Evolutionary conservation across 1,140 invertebrate species (phyloP).

Genomic region (Atta colombica): DNA sequence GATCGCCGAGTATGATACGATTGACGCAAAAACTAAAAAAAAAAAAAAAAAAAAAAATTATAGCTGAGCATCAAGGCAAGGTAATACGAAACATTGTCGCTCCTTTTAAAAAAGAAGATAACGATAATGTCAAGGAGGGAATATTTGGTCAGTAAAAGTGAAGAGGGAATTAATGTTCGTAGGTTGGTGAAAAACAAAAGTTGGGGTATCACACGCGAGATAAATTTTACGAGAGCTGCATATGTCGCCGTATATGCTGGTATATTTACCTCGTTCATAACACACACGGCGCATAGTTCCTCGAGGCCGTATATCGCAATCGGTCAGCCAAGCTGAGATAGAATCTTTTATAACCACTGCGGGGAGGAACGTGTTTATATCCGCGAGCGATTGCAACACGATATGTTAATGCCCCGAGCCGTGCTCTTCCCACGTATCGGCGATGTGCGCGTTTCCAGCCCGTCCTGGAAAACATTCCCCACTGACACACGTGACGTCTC

Average conservation of each 20-base stretch:
- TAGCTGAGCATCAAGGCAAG: conserved; percentile 30
- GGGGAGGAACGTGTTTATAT: conserved; percentile 75
- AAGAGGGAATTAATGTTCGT: conserved; percentile 28
- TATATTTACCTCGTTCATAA: conserved; percentile 32
- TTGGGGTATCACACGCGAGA: conserved; percentile 37
- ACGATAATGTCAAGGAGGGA: not conserved
- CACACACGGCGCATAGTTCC: conserved; percentile 50
- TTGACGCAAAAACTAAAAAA: conserved; percentile 36
- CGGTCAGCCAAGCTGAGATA: conserved; percentile 66
- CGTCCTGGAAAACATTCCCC: conserved; percentile 66
- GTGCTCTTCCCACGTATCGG: conserved; percentile 73
- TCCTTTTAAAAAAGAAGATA: conserved; percentile 21
- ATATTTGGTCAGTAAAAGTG: not conserved
- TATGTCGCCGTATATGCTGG: conserved; percentile 5
- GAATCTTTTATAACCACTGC: conserved; percentile 70
- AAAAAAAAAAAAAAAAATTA: conserved; percentile 39
- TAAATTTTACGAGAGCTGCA: conserved; percentile 55
- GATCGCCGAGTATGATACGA: conserved; percentile 32
- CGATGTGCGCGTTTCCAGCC: conserved; percentile 68
- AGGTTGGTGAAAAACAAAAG: conserved; percentile 19
- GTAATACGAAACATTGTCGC: conserved; percentile 20
- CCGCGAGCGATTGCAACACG: conserved; percentile 74
- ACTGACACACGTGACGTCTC: conserved; percentile 45
- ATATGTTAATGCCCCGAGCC: conserved; percentile 69
- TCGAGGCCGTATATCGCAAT: conserved; percentile 66